Base-by-base conservation (phyloP, 2,797 vertebrate genomes). In the Orestias chungarensis region DNA sequence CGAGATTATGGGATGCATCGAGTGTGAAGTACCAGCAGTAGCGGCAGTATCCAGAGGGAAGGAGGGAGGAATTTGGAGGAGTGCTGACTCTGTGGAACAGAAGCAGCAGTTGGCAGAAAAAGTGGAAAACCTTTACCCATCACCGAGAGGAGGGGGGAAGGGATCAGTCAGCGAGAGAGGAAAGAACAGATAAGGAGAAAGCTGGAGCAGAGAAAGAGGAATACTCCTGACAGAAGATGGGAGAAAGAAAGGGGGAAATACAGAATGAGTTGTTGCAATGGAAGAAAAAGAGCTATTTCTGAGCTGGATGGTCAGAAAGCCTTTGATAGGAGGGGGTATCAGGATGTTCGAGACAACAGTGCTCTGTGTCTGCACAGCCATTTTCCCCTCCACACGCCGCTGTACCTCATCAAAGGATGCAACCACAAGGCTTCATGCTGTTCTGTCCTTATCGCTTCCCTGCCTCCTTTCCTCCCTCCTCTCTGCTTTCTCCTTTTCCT, bases 21-120 rank as follows among this genome's bases (percentile, higher is more conserved):
- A 89, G 76, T 91, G 88, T 84, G 87, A 92, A 88, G 89, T 91
- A 91, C 85, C 82, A 88, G 88, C 78, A 86, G 83, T 23, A 38
- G 88, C 83, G 83, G 88, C 66, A 68, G 66, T 68, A 52, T 54
- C 78, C 35, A 47, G 80, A 83, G 81, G 62, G 83, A 74, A 67
- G 84, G 84, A 68, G 71, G 68, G 87, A 86, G 67, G 70, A 86
- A 87, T 88, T 88, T 82, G 76, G 83, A 85, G 87, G 87, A 92
- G 82, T 91, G 91, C 93, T 93, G 92, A 93, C 89, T 88, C 84
- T 87, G 91, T 83, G 84, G 87, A 91, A 91, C 86, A 83, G 82
- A 87, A 74, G 75, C 47, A 77, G 86, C 84, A 87, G 87, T 90
- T 92, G 91, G 90, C 82, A 84, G 84, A 75, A 87, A 92, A 89